These are phyloP conservation scores for Pontoporia blainvillei DNA, from an alignment of 2,113 vertebrate species.

Conservation along the genomic window DNA sequence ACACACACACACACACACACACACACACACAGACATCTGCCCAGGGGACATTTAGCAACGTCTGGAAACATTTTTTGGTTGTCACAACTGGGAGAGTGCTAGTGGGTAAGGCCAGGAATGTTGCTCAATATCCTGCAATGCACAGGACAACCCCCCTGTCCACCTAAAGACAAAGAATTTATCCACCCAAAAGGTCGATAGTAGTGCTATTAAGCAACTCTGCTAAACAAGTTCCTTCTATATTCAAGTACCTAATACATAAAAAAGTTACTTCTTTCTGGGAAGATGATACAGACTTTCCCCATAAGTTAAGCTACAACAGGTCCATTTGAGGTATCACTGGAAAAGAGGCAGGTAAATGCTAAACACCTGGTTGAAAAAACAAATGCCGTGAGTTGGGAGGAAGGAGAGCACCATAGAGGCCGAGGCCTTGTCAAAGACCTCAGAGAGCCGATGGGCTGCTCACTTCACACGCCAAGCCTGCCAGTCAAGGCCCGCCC, in stretches of 20 bases:
- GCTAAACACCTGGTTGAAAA: background rate
- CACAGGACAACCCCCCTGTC: background rate
- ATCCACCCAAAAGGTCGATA: background rate
- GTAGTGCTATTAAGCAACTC: background rate
- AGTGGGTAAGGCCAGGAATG: background rate
- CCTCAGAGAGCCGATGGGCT: background rate
- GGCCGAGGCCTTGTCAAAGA: background rate
- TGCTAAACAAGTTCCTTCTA: background rate
- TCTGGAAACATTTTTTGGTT: background rate
- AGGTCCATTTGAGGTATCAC: background rate
- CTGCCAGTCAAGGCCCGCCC: background rate
- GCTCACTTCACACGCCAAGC: background rate
- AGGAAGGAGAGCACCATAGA: background rate
- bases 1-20: background rate
- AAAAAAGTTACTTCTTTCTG: constrained; percentile 43
- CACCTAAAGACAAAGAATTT: background rate
- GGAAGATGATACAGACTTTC: background rate
- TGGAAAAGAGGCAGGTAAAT: background rate
- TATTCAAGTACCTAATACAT: background rate
- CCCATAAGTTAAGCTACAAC: background rate
- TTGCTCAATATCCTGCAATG: background rate
- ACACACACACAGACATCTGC: background rate
- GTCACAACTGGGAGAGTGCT: background rate
- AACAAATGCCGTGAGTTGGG: background rate
- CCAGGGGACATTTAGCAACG: background rate